These are phyloP conservation scores for Latrodectus geometricus DNA, from an alignment of 1,140 invertebrate genomes.

Conservation along the genomic window DNA sequence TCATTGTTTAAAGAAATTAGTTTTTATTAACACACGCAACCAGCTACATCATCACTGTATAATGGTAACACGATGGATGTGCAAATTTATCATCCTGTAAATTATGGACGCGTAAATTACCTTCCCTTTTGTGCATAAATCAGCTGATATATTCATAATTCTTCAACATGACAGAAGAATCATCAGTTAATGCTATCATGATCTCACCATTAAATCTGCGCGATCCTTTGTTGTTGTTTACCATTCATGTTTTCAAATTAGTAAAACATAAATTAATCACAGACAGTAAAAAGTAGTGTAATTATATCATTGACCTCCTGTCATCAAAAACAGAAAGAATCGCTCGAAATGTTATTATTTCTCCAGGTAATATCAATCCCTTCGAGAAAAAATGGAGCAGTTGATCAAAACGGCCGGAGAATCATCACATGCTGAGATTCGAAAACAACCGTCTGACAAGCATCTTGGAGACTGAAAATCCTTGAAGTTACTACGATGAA, in stretches of 20 bases:
- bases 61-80: no score
- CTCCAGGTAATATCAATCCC: constrained; percentile 1
- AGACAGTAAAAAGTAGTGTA: not conserved
- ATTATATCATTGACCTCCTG: not conserved
- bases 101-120: no score
- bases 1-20: no score
- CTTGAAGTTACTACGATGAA: not conserved
- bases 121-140: no score
- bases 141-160: no score
- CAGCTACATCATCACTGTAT: no score
- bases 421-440: not conserved
- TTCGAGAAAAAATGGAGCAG: not conserved
- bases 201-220: no score
- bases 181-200: no score
- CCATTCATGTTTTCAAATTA: not conserved
- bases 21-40: no score
- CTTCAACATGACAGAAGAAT: no score
- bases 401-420: not conserved
- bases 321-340: not conserved
- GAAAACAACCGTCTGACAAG: not conserved
- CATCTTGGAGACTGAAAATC: not conserved
- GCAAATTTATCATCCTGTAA: no score
- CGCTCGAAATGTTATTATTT: not conserved
- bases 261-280: not conserved
- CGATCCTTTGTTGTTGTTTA: constrained; percentile 1